Conservation (phyloP, 2,797 vertebrate species). For the Xiphorhynchus erythropygius region DNA sequence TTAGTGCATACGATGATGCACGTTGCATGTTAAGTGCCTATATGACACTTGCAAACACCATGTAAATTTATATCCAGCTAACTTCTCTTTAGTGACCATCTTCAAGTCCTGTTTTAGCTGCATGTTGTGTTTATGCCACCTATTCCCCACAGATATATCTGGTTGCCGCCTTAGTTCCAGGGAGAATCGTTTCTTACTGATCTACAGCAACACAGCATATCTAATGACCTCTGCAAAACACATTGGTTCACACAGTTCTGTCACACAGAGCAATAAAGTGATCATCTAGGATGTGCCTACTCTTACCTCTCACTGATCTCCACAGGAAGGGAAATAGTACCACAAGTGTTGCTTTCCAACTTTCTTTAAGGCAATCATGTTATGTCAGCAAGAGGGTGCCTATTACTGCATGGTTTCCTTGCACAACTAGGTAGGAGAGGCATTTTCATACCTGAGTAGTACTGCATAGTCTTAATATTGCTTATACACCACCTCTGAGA, state of each 20-base stretch:
- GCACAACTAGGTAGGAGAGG: not conserved
- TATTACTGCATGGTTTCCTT: not conserved
- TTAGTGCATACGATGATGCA: not conserved
- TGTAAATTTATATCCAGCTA: not conserved
- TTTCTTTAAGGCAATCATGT: not conserved
- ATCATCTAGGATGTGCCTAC: not conserved
- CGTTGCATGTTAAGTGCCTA: not conserved
- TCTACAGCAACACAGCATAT: not conserved
- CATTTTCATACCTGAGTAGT: not conserved
- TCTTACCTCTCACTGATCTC: not conserved
- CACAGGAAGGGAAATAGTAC: not conserved
- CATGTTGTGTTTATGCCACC: not conserved
- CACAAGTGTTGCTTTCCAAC: not conserved
- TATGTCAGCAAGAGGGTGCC: not conserved
- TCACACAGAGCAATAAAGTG: not conserved
- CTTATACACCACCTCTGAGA: not conserved
- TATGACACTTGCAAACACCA: not conserved
- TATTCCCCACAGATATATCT: not conserved
- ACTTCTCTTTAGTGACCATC: not conserved
- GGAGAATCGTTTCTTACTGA: not conserved
- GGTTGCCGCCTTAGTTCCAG: not conserved
- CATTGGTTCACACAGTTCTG: not conserved
- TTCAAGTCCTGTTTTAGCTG: not conserved
- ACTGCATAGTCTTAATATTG: not conserved
- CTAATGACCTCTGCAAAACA: not conserved